phyloP scores from a whole-genome alignment of 2,888 invertebrate genomes.

The Polydesmus complanatus region DNA sequence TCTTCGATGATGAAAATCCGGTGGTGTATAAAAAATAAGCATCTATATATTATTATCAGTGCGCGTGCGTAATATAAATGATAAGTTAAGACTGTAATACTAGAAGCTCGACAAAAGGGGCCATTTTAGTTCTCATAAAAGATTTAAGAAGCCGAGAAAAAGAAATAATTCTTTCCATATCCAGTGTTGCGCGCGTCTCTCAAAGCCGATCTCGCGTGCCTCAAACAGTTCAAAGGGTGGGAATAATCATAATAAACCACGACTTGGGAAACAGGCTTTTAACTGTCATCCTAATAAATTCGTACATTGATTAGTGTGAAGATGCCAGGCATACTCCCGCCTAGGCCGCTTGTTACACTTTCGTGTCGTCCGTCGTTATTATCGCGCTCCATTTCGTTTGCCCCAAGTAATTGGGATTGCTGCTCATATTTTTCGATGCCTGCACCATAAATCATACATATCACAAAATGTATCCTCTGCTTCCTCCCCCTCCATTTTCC shows the following conservation, averaged over 20 bases:
- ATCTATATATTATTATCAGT: background rate
- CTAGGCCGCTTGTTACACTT: no score
- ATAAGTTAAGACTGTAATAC: no score
- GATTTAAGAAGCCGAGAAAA: background rate
- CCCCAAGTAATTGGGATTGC: no score
- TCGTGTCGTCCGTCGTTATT: no score
- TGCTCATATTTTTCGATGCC: no score
- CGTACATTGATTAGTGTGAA: background rate
- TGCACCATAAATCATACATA: no score
- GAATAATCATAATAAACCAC: background rate
- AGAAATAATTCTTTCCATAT: background rate
- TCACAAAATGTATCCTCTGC: no score
- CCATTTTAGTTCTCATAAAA: background rate
- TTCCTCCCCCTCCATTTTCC: no score
- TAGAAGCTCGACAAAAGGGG: no score
- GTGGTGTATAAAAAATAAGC: background rate
- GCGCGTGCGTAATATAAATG: background rate
- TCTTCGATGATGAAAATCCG: background rate
- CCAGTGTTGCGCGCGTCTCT: background rate
- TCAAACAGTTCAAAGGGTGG: no score
- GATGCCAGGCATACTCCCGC: no score
- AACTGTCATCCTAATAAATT: background rate
- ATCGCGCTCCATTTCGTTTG: background rate
- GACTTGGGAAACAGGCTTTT: background rate
- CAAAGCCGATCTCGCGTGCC: no score